Conservation (phyloP, 2,113 vertebrate species). For the Miniopterus natalensis region DNA sequence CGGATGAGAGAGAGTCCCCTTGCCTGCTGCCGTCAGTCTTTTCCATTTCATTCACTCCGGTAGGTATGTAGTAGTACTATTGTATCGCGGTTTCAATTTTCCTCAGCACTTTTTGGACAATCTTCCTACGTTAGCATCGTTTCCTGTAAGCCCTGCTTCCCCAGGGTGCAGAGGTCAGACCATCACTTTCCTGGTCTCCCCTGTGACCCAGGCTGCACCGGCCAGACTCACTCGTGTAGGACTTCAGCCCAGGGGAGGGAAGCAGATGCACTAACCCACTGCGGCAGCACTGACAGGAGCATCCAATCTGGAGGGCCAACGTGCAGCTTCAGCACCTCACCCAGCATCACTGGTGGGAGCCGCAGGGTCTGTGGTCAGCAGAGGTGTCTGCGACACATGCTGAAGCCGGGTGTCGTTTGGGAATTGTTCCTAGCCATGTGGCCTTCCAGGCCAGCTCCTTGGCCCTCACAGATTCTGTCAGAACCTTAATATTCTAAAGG, state of each 20-base stretch:
- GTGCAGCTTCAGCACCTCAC: background rate
- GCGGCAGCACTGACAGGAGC: background rate
- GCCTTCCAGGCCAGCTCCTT: background rate
- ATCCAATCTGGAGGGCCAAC: background rate
- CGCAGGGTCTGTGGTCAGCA: background rate
- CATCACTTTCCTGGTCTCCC: background rate
- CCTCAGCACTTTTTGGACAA: background rate
- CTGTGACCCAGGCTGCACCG: background rate
- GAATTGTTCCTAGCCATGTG: background rate
- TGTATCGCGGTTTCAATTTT: background rate
- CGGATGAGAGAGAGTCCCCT: background rate
- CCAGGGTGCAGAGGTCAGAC: background rate
- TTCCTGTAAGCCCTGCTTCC: background rate
- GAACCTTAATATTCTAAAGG: background rate
- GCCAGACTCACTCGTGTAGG: too few relatives aligned
- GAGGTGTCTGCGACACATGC: background rate
- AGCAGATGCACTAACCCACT: background rate
- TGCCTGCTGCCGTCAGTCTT: background rate
- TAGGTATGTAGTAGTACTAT: background rate
- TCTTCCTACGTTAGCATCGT: background rate
- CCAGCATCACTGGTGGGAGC: background rate
- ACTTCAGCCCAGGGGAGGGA: background rate
- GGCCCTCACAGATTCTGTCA: background rate
- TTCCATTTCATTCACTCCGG: background rate
- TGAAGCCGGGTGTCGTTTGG: background rate